These are phyloP conservation scores for Nothobranchius kuhntae DNA, from an alignment of 2,113 vertebrate species.

Conservation along the genomic window DNA sequence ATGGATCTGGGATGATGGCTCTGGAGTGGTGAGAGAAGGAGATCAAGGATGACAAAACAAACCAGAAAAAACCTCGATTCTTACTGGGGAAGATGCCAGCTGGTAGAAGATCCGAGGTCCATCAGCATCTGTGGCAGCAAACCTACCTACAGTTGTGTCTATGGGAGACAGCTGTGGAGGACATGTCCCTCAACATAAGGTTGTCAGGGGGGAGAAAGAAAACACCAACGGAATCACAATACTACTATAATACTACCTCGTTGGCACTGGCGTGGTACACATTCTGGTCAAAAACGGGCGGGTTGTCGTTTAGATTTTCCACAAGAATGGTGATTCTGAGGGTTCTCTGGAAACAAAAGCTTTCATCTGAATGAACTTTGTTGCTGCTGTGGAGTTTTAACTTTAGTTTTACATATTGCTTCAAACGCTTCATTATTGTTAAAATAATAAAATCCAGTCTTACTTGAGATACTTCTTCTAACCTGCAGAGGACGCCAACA, in stretches of 20 bases:
- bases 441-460: too few species aligned
- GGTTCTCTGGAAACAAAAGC: background rate
- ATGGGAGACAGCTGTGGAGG: slow-evolving; percentile 42
- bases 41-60: background rate
- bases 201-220: background rate
- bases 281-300: slow-evolving; percentile 43
- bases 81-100: slow-evolving; percentile 48
- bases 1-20: background rate
- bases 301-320: slow-evolving; percentile 64
- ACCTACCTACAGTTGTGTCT: background rate
- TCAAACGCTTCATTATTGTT: too few species aligned
- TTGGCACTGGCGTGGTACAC: background rate
- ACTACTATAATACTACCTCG: slow-evolving; percentile 64
- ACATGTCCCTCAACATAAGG: background rate
- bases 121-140: slow-evolving; percentile 54
- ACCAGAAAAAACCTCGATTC: background rate
- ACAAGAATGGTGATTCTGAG: fast-evolving
- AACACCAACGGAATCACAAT: background rate
- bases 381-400: too few species aligned
- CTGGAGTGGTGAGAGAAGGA: too few species aligned
- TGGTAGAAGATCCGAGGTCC: slow-evolving; percentile 12
- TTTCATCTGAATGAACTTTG: too few species aligned
- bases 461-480: too few species aligned
- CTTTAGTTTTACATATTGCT: background rate
- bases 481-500: too few species aligned